These are phyloP conservation scores for Spatulosminthurus flaviceps DNA, from an alignment of 2,888 invertebrate genomes.

Conservation along the genomic window DNA sequence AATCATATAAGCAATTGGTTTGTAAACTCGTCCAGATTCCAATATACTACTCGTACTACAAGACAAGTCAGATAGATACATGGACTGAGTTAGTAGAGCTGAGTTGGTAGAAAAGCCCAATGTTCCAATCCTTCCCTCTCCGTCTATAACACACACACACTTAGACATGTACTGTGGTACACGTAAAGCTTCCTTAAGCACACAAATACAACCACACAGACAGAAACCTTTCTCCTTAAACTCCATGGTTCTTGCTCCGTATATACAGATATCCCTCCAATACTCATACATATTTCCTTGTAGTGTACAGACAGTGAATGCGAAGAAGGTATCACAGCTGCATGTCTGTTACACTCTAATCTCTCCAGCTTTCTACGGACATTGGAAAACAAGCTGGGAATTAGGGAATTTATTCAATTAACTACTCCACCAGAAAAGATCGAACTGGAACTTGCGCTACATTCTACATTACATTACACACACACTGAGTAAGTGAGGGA, in stretches of 20 bases:
- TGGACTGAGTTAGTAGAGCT: constrained; percentile 26
- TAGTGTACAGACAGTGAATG: constrained; percentile 32
- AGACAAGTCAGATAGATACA: background rate
- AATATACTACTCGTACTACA: background rate
- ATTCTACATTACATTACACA: constrained; percentile 48
- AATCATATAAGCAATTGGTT: constrained; percentile 50
- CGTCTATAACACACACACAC: no score
- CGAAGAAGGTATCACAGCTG: constrained; percentile 60
- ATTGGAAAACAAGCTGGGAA: constrained; percentile 64
- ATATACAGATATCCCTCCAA: background rate
- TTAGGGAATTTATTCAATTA: constrained; percentile 64
- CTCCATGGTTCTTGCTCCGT: no score
- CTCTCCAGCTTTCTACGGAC: constrained; percentile 62
- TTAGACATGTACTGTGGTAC: no score
- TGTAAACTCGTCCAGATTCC: constrained; percentile 46
- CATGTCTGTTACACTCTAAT: constrained; percentile 62
- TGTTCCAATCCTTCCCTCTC: constrained; percentile 23
- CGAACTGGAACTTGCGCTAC: constrained; percentile 49
- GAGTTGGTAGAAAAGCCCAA: constrained; percentile 2
- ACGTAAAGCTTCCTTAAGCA: no score
- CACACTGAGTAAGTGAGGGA: constrained; percentile 18
- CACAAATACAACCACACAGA: no score
- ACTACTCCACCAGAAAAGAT: constrained; percentile 60
- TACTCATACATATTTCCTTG: background rate
- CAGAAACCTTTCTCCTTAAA: no score